Base-by-base conservation (phyloP, 2,797 vertebrate genomes). In the Sardinella longiceps region DNA sequence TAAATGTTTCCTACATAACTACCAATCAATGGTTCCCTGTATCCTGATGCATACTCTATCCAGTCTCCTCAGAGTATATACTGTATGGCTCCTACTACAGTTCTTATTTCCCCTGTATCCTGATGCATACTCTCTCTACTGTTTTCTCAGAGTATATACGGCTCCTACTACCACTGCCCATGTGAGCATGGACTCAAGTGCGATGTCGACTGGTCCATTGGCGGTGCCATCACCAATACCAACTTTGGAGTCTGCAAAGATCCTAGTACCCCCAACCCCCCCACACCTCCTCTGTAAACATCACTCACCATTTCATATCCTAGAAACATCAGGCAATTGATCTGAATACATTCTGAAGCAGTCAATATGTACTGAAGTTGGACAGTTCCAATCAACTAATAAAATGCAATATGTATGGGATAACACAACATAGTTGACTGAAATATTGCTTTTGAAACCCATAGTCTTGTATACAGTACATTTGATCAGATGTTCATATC, bases 121-220 rank as follows among this genome's bases (percentile, higher is more conserved):
- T 53, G 20, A 53, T 53, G 51, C 51, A 5, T 6, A 5, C 51
- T 20, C 51, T 18, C 11, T 70, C 14, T 25, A 30, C 0, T 15
- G 46, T 11, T 28, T 43, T 14, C 43, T 15, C 92, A 96, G 96
- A 90, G 63, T 5, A 0, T 94, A 77, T 93, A 93, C 2, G 93
- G 89, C 0, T 50, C 94, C 48, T 96, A 97, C 92, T 95, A 95
- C 88, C 90, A 89, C 37, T 97, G 96, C 90, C 94, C 94, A 80
- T 97, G 96, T 0, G 95, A 96, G 88, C 88, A 63, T 0, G 96
- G 96, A 77, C 86, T 96, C 89, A 90, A n/a, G 66, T 97, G 96
- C 0, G 83, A 96, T 0, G 88, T 0, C 0, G 90, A 95, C 0
- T 92, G 9, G 84, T 89, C 70, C 85, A 91, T 96, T 0, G 85